These are phyloP conservation scores for Daboia siamensis DNA, from an alignment of 2,113 vertebrate genomes.

Conservation along the genomic window DNA sequence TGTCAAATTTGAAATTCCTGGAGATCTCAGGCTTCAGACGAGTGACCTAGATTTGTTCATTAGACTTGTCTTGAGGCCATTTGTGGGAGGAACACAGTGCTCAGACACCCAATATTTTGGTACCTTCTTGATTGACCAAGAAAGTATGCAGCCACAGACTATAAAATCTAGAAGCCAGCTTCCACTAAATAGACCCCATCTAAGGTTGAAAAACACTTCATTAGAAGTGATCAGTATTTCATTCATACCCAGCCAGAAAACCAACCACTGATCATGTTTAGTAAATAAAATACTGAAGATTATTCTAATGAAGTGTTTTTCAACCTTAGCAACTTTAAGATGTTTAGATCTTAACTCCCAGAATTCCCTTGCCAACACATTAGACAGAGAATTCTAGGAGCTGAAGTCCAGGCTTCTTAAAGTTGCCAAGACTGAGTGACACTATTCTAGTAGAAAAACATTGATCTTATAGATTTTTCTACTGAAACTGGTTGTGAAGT, in stretches of 20 bases:
- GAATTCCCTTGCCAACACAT: neutral
- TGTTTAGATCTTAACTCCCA: neutral
- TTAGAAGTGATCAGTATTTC: no score
- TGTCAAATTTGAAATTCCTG: neutral
- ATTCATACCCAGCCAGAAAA: neutral
- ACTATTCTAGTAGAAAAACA: neutral
- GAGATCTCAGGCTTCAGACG: neutral
- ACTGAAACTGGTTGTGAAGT: neutral
- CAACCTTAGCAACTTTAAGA: neutral
- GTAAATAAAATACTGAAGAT: neutral
- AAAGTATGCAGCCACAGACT: neutral
- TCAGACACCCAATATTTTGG: neutral
- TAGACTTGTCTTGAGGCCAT: neutral
- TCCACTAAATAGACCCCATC: neutral
- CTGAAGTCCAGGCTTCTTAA: neutral
- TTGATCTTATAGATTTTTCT: neutral
- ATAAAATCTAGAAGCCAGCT: neutral
- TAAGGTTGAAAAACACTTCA: no score
- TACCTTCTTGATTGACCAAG: neutral
- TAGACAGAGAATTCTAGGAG: neutral
- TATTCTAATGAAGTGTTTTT: neutral
- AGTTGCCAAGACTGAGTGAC: neutral
- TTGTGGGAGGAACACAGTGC: neutral
- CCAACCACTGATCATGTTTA: neutral
- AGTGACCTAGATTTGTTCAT: slow-evolving; percentile 1